Conservation (phyloP, 1,140 invertebrate genomes). For the Drosophila ironensis region DNA sequence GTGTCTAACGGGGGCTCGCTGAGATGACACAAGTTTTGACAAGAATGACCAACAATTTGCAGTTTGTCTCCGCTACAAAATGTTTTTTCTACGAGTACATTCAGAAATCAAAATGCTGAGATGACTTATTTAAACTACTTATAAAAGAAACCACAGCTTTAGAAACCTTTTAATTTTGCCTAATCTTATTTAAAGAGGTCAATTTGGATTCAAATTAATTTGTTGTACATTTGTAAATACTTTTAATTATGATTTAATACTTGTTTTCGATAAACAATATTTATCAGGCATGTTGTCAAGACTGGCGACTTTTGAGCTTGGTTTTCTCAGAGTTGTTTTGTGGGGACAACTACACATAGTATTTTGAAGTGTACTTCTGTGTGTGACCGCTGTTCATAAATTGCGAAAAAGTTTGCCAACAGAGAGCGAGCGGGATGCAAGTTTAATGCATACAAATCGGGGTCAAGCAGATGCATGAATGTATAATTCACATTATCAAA, state of each 20-base stretch:
- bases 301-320: no score
- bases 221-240: no score
- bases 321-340: no score
- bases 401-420: constrained; percentile 24
- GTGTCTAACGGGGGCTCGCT: not conserved
- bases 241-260: no score
- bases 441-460: constrained; percentile 45
- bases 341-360: no score
- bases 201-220: no score
- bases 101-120: not conserved
- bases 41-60: constrained; percentile 74
- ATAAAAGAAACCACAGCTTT: not conserved
- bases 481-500: constrained; percentile 42
- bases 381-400: constrained; percentile 20
- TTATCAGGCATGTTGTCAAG: no score
- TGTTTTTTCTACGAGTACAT: not conserved
- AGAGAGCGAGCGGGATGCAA: constrained; percentile 13
- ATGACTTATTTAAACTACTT: not conserved
- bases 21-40: constrained; percentile 35
- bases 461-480: constrained; percentile 46
- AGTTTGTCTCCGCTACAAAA: constrained; percentile 22
- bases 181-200: no score
- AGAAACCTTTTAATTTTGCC: not conserved
- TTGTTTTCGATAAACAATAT: no score
- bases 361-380: constrained; percentile 1